Base-by-base conservation (phyloP, 2,797 vertebrate species). In the Sciurus carolinensis region DNA sequence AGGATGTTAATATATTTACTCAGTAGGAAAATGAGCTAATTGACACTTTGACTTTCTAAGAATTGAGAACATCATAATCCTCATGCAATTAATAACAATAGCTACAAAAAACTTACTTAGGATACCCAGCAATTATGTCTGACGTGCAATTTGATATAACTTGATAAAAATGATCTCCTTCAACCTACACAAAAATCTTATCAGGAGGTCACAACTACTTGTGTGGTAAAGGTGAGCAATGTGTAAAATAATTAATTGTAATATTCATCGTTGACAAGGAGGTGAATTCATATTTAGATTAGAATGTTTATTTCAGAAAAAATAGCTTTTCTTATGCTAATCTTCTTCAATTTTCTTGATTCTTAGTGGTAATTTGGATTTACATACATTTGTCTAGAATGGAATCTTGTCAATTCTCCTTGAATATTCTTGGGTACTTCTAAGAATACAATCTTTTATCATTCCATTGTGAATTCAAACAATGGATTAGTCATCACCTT, bases 321-420 rank as follows among this genome's bases (percentile, higher is more conserved):
- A 82, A 76, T 18, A 39, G 5, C 39, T 83, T 91, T 79, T 72
- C 26, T 42, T 57, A 3, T 42, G 7, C 3, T 39, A 24, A 36
- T 2, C 14, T 67, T 71, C 77, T 93, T 39, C 69, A 13, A 1
- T 8, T 54, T n/a, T 54, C 9, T 91, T 36, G 71, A 75, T 36
- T 88, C 18, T 33, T 75, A n/a, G 5, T 71, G 9, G 0, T 88
- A 86, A 42, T 83, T 76, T 82, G 39, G 14, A 44, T 42, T 14
- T 42, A 81, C 11, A 10, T 2, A 66, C 12, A n/a, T 64, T n/a
- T 62, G 24, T 64, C n/a, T 81, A 17, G 7, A 80, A 50, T 30
- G 18, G 7, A 0, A 0, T 4, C 15, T 81, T 54, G 42, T 18
- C 2, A 54, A 5, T 39, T 62, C 8, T 42, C 1, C 50, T 52